Evolutionary conservation across 2,797 vertebrate species (phyloP).

Genomic region (Anas bahamensis): DNA sequence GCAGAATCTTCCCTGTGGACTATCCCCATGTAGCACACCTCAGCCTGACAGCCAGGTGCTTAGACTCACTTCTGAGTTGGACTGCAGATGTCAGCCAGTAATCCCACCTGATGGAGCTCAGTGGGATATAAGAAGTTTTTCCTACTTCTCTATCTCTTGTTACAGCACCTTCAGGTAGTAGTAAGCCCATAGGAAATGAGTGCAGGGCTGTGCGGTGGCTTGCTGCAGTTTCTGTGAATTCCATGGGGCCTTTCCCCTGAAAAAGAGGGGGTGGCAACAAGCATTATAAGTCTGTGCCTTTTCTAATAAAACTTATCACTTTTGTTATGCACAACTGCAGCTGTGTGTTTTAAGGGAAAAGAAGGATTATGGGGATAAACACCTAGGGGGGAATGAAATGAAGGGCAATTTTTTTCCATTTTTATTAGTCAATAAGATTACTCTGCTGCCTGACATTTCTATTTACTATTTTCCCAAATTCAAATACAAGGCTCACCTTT

Average conservation of each 20-base stretch:
- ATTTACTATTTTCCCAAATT: neutral
- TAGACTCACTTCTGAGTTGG: neutral
- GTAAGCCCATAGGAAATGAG: neutral
- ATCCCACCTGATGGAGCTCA: neutral
- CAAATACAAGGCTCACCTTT: neutral
- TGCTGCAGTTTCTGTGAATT: neutral
- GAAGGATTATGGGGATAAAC: neutral
- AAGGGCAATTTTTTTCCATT: neutral
- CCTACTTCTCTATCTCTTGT: neutral
- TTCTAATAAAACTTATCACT: neutral
- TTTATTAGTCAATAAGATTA: neutral
- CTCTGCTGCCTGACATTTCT: neutral
- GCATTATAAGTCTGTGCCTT: neutral
- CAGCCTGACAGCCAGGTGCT: neutral
- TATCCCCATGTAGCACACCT: fast-evolving
- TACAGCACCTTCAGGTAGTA: neutral
- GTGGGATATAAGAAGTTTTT: neutral
- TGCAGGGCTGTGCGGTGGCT: neutral
- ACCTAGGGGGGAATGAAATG: neutral
- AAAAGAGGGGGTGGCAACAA: neutral
- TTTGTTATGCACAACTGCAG: neutral
- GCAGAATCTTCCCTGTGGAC: neutral
- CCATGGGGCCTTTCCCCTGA: fast-evolving
- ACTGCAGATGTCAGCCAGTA: neutral
- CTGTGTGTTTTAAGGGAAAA: neutral